These are phyloP conservation scores for Silurus meridionalis DNA, from an alignment of 2,113 vertebrate species.

Conservation along the genomic window DNA sequence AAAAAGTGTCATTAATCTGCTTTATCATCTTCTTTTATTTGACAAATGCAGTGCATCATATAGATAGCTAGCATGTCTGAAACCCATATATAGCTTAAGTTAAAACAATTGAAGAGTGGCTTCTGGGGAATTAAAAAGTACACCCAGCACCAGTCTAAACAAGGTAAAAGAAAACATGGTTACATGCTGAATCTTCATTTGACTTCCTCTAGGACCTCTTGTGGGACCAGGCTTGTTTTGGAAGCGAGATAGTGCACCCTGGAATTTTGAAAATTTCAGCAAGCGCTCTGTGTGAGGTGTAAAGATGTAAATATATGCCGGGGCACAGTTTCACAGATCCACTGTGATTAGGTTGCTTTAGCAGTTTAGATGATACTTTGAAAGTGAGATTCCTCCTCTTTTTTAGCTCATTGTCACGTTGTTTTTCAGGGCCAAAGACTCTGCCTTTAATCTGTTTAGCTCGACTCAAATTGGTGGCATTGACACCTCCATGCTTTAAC, in stretches of 20 bases:
- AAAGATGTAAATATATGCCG: conserved; percentile 73
- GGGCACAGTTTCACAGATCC: conserved; percentile 74
- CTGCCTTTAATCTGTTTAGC: conserved; percentile 93
- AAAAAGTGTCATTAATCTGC: neutral
- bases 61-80: neutral
- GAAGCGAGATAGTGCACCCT: conserved; percentile 38
- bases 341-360: conserved; percentile 79
- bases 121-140: neutral
- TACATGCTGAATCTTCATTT: conserved; percentile 43
- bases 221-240: conserved; percentile 50
- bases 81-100: conserved; percentile 15
- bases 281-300: conserved; percentile 65
- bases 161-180: conserved; percentile 12
- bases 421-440: conserved; percentile 81
- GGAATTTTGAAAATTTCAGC: conserved; percentile 45
- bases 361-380: conserved; percentile 82
- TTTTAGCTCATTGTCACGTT: conserved; percentile 79
- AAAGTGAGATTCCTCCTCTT: conserved; percentile 79
- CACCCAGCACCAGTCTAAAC: neutral
- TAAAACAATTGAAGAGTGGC: neutral
- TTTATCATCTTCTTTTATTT: neutral
- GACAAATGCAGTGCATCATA: neutral
- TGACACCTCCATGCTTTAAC: conserved; percentile 89
- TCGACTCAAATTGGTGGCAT: conserved; percentile 90
- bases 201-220: conserved; percentile 39